Evolutionary conservation across 2,888 invertebrate species (phyloP), one percentile per base, ranked within the genome.

Genomic region (Drosophila affinis): DNA sequence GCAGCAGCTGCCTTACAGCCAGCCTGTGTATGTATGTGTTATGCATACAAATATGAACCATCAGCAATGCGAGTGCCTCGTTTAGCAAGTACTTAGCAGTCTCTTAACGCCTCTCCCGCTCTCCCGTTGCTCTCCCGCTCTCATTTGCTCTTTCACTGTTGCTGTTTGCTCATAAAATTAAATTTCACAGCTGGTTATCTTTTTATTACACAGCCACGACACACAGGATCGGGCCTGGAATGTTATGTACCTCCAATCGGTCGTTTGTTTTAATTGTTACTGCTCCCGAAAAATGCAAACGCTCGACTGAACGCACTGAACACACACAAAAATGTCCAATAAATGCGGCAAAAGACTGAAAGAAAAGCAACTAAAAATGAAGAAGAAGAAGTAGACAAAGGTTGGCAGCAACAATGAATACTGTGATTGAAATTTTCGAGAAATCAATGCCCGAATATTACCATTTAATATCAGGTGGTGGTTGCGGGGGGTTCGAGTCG

Each of bases 211-310:
- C 45, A 21, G 45, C 32, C 29, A 60, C 17, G 45, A 52, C 29
- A 60, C 17, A 52, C 32, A n/a, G 45, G 32, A 17, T 51, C 21
- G 54, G 58, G 27, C 47, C 14, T 21, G n/a, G 34, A 14, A 18
- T 32, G 44, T 21, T 54, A 34, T 44, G 18, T 53, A 49, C 34
- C 76, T 69, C 70, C 75, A 87, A 87, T 58, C 58, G 67, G 72
- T 67, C 84, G 88, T 83, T 83, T 72, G 59, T 78, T 87, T 83
- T 83, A 83, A 83, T 84, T 88, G 88, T 87, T 87, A 87, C 70
- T 81, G 61, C 81, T 18, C 48, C 21, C 57, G 68, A 27, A 84
- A 87, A 77, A 72, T 51, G 68, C 62, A 60, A 63, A 54, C 62
- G 68, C 54, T 68, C 78, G 58, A 83, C 88, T 76, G 78, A 68